Evolutionary conservation across 2,113 vertebrate genomes (phyloP), one percentile per base, ranked within the genome.

Genomic region (Salvelinus fontinalis): DNA sequence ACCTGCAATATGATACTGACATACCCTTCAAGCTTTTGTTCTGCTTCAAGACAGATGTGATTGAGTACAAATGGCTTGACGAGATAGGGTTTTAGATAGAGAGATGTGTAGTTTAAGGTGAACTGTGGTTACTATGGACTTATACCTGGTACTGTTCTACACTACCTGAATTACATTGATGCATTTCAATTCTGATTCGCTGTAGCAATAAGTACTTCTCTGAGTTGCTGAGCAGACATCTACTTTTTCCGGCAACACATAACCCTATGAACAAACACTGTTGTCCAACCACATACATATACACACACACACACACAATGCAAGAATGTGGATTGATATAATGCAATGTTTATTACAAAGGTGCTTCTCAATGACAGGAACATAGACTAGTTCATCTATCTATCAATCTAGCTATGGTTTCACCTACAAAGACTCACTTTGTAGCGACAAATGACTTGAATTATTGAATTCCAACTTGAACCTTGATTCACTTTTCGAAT

Each of bases 201-300:
- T 71, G 80, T 76, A 90, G 89, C 90, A 90, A 90, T 89, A 90
- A 85, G 82, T 77, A 80, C 79, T 83, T 87, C 84, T 76, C 84
- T 79, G 78, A 85, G 79, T 34, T 74, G 74, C 82, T 68, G 71
- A 76, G 65, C 64, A 75, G 75, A 20, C 5, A 29, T 68, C 12
- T 44, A 73, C 26, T 9, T 27, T n/a, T 22, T 2, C 62, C 29
- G 22, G 29, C 31, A 67, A 83, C 67, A 71, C 72, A 70, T 44
- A 48, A n/a, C 39, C 27, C 27, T 67, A 5, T 12, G 14, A 34
- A 70, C 22, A 22, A n/a, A 51, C 64, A 12, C 76, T 29, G 24
- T 79, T 60, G 64, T 78, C 9, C 67, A 66, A 62, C 14, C 57
- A 44, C n/a, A 5, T 3, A 31, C 29, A 31, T 5, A 49, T 66